Percentiles rank a stretch among this genome's conserved stretches.
Conservation (phyloP, 2,113 vertebrate genomes). For the Lynx canadensis region DNA sequence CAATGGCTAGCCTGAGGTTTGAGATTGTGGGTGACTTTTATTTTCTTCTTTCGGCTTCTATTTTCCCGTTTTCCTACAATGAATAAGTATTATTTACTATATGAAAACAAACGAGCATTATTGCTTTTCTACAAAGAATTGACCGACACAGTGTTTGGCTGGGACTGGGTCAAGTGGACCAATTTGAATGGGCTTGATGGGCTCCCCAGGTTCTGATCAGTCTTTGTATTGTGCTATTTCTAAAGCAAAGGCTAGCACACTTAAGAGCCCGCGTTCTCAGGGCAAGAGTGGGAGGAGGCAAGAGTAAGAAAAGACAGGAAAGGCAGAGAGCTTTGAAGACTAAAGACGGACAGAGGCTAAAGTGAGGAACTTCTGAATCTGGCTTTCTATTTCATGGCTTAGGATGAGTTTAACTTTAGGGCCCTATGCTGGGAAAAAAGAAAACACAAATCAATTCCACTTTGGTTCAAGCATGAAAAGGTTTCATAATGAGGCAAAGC, state of each 20-base stretch:
- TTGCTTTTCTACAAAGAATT: slow-evolving; percentile 1
- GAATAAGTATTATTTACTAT: not conserved
- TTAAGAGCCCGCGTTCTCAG: not conserved
- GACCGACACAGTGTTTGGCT: not conserved
- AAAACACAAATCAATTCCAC: not conserved
- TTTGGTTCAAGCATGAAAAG: not conserved
- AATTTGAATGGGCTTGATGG: not conserved
- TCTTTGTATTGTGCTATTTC: not conserved
- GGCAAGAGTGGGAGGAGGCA: not conserved
- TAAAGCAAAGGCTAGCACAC: not conserved
- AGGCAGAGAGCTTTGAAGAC: not conserved
- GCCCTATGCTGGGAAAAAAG: not conserved
- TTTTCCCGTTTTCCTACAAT: not conserved
- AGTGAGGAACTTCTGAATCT: not conserved
- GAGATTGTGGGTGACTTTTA: slow-evolving; percentile 12
- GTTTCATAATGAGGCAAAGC: not conserved
- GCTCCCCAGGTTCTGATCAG: not conserved
- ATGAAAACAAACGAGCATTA: slow-evolving; percentile 22
- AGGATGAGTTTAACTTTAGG: not conserved
- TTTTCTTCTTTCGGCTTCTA: slow-evolving; percentile 36
- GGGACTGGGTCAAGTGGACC: slow-evolving; percentile 39
- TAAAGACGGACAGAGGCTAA: not conserved
- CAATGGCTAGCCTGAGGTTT: not conserved
- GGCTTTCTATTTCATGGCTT: not conserved
- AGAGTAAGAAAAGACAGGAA: not conserved